Evolutionary conservation across 2,113 vertebrate species (phyloP).

Genomic region (Vanacampus margaritifer): DNA sequence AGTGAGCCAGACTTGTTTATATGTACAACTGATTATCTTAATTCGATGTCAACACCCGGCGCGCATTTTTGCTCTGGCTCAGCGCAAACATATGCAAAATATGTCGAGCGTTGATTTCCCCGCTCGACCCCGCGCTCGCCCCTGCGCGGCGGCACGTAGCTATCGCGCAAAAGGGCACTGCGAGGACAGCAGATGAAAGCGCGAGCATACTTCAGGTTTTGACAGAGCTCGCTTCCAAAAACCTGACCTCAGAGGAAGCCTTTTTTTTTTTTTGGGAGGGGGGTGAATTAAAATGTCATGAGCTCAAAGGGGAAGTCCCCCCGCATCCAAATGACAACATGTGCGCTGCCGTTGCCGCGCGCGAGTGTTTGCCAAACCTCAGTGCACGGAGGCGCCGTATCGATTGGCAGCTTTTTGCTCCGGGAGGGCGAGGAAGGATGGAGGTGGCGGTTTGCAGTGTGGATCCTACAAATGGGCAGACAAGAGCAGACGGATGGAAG

Average conservation of each 20-base stretch:
- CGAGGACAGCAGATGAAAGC: slow-evolving; percentile 55
- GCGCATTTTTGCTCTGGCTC: slow-evolving; percentile 24
- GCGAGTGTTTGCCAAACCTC: slow-evolving; percentile 38
- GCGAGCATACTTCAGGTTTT: slow-evolving; percentile 53
- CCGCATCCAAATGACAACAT: slow-evolving; percentile 41
- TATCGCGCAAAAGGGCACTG: slow-evolving; percentile 48
- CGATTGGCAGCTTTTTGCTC: slow-evolving; percentile 43
- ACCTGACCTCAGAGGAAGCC: slow-evolving; percentile 56
- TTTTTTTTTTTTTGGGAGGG: slow-evolving; percentile 46
- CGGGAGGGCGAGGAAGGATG: slow-evolving; percentile 44
- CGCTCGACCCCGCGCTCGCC: slow-evolving; percentile 54
- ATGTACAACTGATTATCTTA: slow-evolving; percentile 54
- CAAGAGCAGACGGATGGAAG: slow-evolving; percentile 16
- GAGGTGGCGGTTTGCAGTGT: slow-evolving; percentile 39
- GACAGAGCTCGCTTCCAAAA: slow-evolving; percentile 42
- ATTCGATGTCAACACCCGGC: slow-evolving; percentile 35
- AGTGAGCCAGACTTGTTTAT: slow-evolving; percentile 47
- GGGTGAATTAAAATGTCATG: slow-evolving; percentile 55
- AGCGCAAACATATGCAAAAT: slow-evolving; percentile 61
- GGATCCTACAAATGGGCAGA: slow-evolving; percentile 54
- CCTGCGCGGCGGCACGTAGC: slow-evolving; percentile 44
- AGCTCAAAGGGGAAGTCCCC: slow-evolving; percentile 62
- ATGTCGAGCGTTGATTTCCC: slow-evolving; percentile 48
- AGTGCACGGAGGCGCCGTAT: slow-evolving; percentile 41
- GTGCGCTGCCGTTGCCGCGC: slow-evolving; percentile 19